These are phyloP conservation scores for Syngnathus acus DNA, from an alignment of 2,797 vertebrate species.

Conservation along the genomic window DNA sequence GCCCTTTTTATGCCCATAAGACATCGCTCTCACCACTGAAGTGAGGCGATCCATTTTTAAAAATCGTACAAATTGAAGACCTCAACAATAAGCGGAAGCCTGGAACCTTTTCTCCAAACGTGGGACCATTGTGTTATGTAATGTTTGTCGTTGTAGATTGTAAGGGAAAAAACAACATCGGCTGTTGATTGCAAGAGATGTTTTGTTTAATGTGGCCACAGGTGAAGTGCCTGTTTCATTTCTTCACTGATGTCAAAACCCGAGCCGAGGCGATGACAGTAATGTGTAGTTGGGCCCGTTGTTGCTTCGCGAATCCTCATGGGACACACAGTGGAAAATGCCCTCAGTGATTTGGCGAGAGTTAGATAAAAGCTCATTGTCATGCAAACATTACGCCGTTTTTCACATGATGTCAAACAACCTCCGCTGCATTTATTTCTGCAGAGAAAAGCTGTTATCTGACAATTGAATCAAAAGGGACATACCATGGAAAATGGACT, in stretches of 20 bases:
- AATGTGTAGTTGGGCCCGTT: not conserved
- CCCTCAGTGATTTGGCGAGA: not conserved
- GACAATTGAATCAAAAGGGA: not conserved
- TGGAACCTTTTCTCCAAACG: slow-evolving; percentile 5
- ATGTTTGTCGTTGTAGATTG: not conserved
- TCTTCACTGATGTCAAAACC: slow-evolving; percentile 27
- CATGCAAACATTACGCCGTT: not conserved
- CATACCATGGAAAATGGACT: not conserved
- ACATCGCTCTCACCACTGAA: no score
- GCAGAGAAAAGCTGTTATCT: not conserved
- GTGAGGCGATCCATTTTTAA: not conserved
- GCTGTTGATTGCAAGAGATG: not conserved
- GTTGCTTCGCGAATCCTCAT: not conserved
- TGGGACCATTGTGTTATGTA: not conserved
- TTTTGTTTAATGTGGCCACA: slow-evolving; percentile 13
- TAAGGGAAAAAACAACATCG: not conserved
- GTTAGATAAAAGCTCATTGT: not conserved
- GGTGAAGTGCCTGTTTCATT: slow-evolving; percentile 22
- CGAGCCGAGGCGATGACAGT: not conserved
- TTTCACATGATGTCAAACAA: not conserved
- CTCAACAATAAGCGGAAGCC: not conserved
- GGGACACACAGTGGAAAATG: no score
- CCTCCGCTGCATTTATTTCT: not conserved
- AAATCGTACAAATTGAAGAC: not conserved
- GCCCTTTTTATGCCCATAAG: not conserved